Conservation (phyloP, 2,113 vertebrate genomes). For the Petrocephalus zakoni region DNA sequence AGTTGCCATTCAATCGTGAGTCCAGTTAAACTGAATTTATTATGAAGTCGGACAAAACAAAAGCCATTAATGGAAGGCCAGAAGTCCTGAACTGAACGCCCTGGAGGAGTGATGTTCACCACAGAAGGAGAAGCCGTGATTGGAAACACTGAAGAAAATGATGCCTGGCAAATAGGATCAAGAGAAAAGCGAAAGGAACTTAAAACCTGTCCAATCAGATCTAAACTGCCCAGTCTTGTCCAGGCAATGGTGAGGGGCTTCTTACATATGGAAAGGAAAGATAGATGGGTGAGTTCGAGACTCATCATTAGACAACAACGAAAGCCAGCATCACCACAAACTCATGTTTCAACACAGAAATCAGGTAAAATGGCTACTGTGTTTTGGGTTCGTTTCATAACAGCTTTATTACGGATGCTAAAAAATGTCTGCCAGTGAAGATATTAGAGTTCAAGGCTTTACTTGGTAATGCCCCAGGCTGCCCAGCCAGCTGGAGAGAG, state of each 20-base stretch:
- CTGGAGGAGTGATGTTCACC: background rate
- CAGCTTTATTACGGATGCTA: background rate
- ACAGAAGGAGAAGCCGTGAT: background rate
- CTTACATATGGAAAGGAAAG: background rate
- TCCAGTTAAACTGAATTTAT: background rate
- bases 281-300: background rate
- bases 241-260: background rate
- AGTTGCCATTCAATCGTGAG: background rate
- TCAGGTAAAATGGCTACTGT: background rate
- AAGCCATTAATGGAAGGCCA: background rate
- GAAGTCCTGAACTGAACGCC: background rate
- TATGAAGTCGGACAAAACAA: background rate
- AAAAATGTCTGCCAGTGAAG: background rate
- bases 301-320: background rate
- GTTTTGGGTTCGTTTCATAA: background rate
- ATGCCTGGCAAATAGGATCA: background rate
- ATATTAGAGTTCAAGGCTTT: slow-evolving; percentile 4
- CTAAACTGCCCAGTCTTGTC: background rate
- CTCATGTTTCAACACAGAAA: background rate
- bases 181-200: background rate
- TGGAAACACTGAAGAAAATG: background rate
- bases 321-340: background rate
- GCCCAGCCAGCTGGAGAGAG: background rate
- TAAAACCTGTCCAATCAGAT: background rate
- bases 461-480: background rate